Evolutionary conservation across 2,888 invertebrate genomes (phyloP), one percentile per base, ranked within the genome.

Genomic region (Chrysotoxum bicinctum): DNA sequence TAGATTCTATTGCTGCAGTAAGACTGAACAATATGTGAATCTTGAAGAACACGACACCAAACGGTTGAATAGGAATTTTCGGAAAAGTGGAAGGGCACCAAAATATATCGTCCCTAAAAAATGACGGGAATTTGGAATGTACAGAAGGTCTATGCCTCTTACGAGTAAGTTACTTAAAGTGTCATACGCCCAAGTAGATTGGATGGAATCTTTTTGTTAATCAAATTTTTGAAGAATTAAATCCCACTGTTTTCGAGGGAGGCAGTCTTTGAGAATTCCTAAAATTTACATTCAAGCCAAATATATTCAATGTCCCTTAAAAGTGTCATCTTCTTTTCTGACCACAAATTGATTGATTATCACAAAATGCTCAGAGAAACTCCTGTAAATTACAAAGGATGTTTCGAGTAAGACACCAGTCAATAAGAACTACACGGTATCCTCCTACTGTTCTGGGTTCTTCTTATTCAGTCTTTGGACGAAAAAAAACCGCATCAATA

Each of bases 401-500:
- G 40, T 8, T 30, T 10, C 9, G 1, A 52, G 12, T 32, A 26
- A 26, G 37, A 62, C 54, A 19, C n/a, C 35, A 40, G 23, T 58
- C n/a, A 30, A 68, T 32, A 16, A 43, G 40, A 66, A 62, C 2
- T 6, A 7, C 4, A 26, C 2, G 12, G 50, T 60, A 26, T 79
- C 74, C 79, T 73, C 74, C 79, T 74, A 52, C 74, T 60, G 74
- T 52, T 40, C 35, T 56, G 19, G 30, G 58, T 43, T 43, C 48
- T 32, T 66, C 37, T 30, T 26, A 10, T 68, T 60, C 50, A 12
- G 2, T 26, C 19, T 12, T 54, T 16, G 2, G n/a, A 64, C 40
- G 21, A 35, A 48, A 64, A 62, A 80, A 64, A 62, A 80, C 80
- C 75, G 54, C 75, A 80, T 80, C 80, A 69, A 75, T 75, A 80